Conservation (phyloP, 2,113 vertebrate genomes). For the Tetrax tetrax region DNA sequence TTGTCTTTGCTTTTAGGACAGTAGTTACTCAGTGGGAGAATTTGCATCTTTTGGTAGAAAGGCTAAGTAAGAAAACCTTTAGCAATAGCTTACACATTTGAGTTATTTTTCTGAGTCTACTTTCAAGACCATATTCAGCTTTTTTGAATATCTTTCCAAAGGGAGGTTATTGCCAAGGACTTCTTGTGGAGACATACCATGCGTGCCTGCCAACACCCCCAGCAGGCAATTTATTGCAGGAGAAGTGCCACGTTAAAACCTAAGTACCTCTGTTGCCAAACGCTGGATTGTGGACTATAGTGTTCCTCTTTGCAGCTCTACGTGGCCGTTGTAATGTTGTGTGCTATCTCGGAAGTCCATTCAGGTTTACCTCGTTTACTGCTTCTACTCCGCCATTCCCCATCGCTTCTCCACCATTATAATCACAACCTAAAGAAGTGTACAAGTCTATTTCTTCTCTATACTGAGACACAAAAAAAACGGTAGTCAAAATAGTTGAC, state of each 20-base stretch:
- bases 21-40: not conserved
- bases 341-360: not conserved
- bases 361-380: not conserved
- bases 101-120: not conserved
- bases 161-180: not conserved
- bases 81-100: not conserved
- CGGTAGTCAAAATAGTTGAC: not conserved
- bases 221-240: not conserved
- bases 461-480: not conserved
- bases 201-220: not conserved
- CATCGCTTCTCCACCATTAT: not conserved
- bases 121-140: not conserved
- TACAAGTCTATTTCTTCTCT: not conserved
- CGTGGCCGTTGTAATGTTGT: not conserved
- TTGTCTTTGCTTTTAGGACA: not conserved
- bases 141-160: not conserved
- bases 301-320: not conserved
- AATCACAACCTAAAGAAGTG: not conserved
- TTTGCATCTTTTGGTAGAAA: not conserved
- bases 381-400: not conserved
- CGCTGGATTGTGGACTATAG: not conserved
- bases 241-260: not conserved
- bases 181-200: not conserved
- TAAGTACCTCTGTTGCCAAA: not conserved
- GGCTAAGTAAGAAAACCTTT: not conserved